Percentiles rank a stretch among this genome's conserved stretches.
phyloP scores from a whole-genome alignment of 30 jellyfish, hydroid and myxozoan species.

The Phacellophora camtschatica region DNA sequence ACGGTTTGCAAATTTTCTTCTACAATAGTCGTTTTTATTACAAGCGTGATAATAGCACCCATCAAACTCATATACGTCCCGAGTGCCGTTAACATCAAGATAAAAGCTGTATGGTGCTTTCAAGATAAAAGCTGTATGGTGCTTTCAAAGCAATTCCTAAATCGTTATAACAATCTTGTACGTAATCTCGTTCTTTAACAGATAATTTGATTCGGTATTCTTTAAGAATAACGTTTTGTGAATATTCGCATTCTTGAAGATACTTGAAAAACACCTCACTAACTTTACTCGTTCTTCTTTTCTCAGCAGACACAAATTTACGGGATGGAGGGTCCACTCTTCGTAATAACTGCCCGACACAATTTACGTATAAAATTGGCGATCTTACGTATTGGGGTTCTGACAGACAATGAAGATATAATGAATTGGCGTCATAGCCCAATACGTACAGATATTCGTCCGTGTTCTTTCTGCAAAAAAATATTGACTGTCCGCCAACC shows the following conservation, averaged over 20 bases:
- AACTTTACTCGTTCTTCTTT: neutral
- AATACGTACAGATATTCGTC: neutral
- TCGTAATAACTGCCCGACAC: neutral
- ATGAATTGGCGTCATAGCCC: neutral
- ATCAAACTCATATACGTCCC: neutral
- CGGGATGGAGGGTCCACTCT: too few species aligned
- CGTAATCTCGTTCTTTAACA: neutral
- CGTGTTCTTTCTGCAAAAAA: neutral
- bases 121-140: neutral
- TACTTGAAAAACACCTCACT: neutral
- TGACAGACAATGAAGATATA: neutral
- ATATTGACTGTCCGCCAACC: slow-evolving; percentile 27
- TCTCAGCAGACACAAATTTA: too few species aligned
- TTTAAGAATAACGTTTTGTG: neutral
- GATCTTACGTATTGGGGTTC: neutral
- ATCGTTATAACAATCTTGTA: neutral
- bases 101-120: too few species aligned
- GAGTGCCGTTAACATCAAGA: too few species aligned
- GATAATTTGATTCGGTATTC: neutral
- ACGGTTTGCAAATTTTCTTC: too few species aligned
- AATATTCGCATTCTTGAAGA: neutral
- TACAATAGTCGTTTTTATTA: neutral
- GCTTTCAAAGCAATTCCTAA: neutral
- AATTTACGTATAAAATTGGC: neutral
- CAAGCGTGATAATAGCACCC: slow-evolving; percentile 33